A percentile compares a stretch with the other conserved stretches of the same genome.
Conservation (phyloP, 1,140 invertebrate genomes). For the Ctenoplectra terminalis region DNA sequence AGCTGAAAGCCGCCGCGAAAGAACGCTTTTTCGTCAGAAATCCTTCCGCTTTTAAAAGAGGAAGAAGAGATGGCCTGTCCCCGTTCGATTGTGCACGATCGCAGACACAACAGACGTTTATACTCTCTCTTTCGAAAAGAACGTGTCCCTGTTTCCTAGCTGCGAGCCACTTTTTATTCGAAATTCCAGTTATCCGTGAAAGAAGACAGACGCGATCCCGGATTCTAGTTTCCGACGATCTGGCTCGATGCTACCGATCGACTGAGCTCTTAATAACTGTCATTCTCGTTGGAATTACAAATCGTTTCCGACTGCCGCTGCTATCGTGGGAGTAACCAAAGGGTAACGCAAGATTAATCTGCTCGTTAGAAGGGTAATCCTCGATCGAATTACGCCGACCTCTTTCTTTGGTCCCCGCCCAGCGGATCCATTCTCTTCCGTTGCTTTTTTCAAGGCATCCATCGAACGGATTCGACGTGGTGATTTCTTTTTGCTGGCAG, state of each 20-base stretch:
- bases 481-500: neutral
- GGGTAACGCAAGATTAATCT: constrained; percentile 29
- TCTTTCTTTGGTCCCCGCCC: too few relatives aligned
- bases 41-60: constrained; percentile 21
- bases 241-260: neutral
- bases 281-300: constrained; percentile 16
- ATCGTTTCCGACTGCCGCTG: neutral
- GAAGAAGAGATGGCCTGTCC: neutral
- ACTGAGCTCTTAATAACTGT: neutral
- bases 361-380: constrained; percentile 18
- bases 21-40: constrained; percentile 37
- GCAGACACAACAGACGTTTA: constrained; percentile 21
- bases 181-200: neutral
- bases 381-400: constrained; percentile 7
- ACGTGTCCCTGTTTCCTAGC: neutral
- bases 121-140: neutral
- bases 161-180: neutral
- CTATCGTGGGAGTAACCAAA: too few relatives aligned
- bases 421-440: neutral
- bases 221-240: neutral
- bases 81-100: constrained; percentile 27
- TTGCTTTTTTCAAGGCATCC: neutral
- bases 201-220: neutral
- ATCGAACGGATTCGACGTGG: neutral
- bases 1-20: constrained; percentile 36